Percentiles rank a stretch among this genome's conserved stretches.
Evolutionary conservation across 2,113 vertebrate species (phyloP).

Genomic region (Mus pahari): DNA sequence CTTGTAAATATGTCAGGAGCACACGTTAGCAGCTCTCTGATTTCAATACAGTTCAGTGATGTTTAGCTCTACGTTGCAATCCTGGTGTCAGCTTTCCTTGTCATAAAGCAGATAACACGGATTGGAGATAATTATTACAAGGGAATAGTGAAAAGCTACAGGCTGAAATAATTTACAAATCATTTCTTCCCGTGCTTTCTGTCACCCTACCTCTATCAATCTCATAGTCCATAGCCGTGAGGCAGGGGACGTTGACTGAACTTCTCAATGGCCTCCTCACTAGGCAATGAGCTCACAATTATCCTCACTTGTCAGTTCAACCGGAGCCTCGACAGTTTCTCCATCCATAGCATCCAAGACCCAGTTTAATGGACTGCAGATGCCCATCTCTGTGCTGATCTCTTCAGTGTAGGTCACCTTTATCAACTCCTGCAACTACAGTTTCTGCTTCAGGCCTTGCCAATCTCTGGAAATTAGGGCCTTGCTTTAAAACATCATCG

Average conservation of each 20-base stretch:
- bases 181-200: constrained; percentile 30
- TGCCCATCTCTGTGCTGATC: not conserved
- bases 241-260: not conserved
- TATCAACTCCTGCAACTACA: not conserved
- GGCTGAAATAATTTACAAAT: constrained; percentile 58
- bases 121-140: constrained; percentile 75
- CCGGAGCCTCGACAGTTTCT: not conserved
- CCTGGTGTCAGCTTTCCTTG: constrained; percentile 71
- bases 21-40: constrained; percentile 63
- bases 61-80: constrained; percentile 76
- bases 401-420: not conserved
- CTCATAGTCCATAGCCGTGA: constrained; percentile 45
- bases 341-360: not conserved
- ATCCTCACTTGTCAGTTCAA: not conserved
- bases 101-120: constrained; percentile 73
- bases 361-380: not conserved
- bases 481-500: not conserved
- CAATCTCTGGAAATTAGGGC: not conserved
- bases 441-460: not conserved
- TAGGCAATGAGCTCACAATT: not conserved
- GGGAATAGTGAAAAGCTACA: constrained; percentile 63
- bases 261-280: not conserved
- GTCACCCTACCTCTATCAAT: constrained; percentile 57
- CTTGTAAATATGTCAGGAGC: constrained; percentile 72
- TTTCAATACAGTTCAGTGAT: constrained; percentile 74